Conservation (phyloP, 2,797 vertebrate species). For the Champsocephalus esox region DNA sequence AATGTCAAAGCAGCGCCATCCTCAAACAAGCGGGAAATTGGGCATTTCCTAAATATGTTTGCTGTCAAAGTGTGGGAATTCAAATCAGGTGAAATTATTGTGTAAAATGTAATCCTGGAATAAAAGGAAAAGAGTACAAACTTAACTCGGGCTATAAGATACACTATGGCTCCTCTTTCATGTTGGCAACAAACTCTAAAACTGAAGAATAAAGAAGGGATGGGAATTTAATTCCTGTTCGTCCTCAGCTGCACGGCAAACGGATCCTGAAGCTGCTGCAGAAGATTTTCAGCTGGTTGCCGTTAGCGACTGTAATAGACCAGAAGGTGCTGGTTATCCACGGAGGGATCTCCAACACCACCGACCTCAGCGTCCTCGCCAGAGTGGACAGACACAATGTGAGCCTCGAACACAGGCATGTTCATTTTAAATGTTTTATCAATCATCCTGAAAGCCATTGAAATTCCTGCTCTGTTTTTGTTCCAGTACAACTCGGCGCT, state of each 20-base stretch:
- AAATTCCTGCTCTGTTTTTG: constrained; percentile 17
- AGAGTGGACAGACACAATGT: constrained; percentile 91
- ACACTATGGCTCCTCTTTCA: neutral
- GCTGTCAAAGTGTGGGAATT: no score
- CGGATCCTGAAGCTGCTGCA: constrained; percentile 91
- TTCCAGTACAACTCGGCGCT: constrained; percentile 90
- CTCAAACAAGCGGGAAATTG: no score
- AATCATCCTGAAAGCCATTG: neutral
- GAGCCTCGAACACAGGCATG: constrained; percentile 37
- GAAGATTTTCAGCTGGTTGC: constrained; percentile 96
- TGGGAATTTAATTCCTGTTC: neutral
- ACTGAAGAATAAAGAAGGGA: neutral
- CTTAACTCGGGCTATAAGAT: neutral
- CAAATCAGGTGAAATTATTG: no score
- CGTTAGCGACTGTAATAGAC: constrained; percentile 92
- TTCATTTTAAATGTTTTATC: neutral
- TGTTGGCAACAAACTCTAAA: neutral
- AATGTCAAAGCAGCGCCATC: no score
- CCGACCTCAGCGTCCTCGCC: constrained; percentile 88
- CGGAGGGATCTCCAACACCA: constrained; percentile 92
- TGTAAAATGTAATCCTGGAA: neutral
- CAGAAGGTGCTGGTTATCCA: constrained; percentile 93
- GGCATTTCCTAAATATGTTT: no score
- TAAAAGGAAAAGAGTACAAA: neutral
- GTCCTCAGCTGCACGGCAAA: constrained; percentile 87